These are phyloP conservation scores for Lordiphosa clarofinis DNA, from an alignment of 1,140 invertebrate species.

Conservation along the genomic window DNA sequence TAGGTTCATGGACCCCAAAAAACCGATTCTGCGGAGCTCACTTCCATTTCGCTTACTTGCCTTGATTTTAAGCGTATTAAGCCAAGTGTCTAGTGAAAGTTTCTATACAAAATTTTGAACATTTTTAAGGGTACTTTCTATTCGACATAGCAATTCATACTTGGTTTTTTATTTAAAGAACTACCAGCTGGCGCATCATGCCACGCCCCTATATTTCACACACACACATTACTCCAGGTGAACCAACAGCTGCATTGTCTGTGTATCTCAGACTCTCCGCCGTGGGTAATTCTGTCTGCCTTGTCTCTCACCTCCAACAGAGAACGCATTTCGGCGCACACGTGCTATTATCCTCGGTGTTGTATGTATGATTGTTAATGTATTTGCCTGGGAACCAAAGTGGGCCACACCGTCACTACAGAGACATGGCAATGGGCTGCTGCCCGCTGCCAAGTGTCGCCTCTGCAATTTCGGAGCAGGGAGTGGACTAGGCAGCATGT, in stretches of 20 bases:
- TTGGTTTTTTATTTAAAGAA: neutral
- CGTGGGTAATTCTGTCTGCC: slow-evolving; percentile 8
- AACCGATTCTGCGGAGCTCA: too few species aligned
- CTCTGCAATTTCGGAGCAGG: slow-evolving; percentile 8
- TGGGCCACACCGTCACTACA: slow-evolving; percentile 24
- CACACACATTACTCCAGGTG: slow-evolving; percentile 1
- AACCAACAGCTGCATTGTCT: slow-evolving; percentile 15
- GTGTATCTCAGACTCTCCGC: slow-evolving; percentile 15
- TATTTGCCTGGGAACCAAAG: slow-evolving; percentile 51
- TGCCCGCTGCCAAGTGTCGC: slow-evolving; percentile 22
- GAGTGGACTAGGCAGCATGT: slow-evolving; percentile 45
- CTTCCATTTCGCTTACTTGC: too few species aligned
- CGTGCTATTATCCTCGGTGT: slow-evolving; percentile 19
- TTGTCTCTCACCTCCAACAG: slow-evolving; percentile 26
- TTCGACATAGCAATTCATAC: too few species aligned
- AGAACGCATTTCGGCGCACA: slow-evolving; percentile 41
- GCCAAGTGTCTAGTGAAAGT: too few species aligned
- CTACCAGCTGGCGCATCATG: slow-evolving; percentile 28
- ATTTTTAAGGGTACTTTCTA: too few species aligned
- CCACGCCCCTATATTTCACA: slow-evolving; percentile 9
- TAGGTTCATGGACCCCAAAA: too few species aligned
- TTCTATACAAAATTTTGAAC: too few species aligned
- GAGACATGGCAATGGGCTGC: slow-evolving; percentile 10
- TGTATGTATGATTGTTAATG: slow-evolving; percentile 39
- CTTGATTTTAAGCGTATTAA: too few species aligned